These are phyloP conservation scores for Ennomos fuscantarius DNA, from an alignment of 2,888 invertebrate species.

Conservation along the genomic window DNA sequence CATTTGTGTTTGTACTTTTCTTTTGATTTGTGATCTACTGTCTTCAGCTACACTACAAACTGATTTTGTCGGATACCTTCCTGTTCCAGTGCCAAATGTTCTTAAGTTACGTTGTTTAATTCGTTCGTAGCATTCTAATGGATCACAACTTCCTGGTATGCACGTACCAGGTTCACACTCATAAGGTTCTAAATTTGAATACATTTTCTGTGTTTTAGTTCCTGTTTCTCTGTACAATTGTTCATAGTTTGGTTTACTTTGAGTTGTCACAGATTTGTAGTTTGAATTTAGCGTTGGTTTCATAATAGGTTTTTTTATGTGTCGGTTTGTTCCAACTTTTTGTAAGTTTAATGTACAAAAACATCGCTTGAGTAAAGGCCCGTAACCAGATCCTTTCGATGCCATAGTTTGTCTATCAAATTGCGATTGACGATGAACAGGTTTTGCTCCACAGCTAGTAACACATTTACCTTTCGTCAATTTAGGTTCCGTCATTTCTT, in stretches of 20 bases:
- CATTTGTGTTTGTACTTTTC: constrained; percentile 9
- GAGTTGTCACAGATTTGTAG: constrained; percentile 9
- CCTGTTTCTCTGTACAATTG: constrained; percentile 29
- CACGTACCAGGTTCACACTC: constrained; percentile 56
- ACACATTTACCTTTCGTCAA: not conserved
- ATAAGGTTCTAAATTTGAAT: constrained; percentile 42
- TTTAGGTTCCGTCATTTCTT: not conserved
- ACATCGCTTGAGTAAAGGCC: constrained; percentile 41
- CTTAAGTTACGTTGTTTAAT: constrained; percentile 41
- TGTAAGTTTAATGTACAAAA: constrained; percentile 54
- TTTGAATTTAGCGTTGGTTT: constrained; percentile 7
- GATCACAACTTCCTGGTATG: constrained; percentile 50
- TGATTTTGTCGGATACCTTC: constrained; percentile 16
- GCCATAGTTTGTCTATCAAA: constrained; percentile 18
- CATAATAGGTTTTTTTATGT: constrained; percentile 11
- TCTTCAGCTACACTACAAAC: constrained; percentile 21
- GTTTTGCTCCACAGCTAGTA: not conserved
- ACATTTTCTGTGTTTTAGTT: constrained; percentile 24
- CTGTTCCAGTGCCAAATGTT: constrained; percentile 23
- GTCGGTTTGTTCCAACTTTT: constrained; percentile 30
- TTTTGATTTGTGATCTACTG: constrained; percentile 7
- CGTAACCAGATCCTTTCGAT: constrained; percentile 32
- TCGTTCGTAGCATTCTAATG: constrained; percentile 46
- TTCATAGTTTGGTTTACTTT: not conserved
- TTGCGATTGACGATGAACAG: constrained; percentile 29